Evolutionary conservation across 2,888 invertebrate genomes (phyloP).

Genomic region (Sminthurides aquaticus): DNA sequence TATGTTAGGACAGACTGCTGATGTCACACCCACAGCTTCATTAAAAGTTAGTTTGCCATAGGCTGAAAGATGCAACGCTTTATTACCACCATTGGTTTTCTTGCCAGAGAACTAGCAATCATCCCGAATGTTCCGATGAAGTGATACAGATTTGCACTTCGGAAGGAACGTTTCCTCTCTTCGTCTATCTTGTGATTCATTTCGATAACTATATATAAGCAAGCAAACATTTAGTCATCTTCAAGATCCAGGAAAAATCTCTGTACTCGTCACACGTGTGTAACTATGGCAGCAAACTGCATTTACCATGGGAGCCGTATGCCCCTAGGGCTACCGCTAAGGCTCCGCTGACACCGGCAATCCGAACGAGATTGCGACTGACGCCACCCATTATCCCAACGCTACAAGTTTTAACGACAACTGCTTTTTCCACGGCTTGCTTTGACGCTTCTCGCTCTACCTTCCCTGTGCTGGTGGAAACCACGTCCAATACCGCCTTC

Average conservation of each 20-base stretch:
- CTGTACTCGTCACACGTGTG: too few relatives aligned
- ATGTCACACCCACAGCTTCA: too few relatives aligned
- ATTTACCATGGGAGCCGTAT: constrained; percentile 41
- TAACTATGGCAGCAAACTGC: too few relatives aligned
- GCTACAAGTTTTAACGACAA: not conserved
- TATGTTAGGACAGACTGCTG: not conserved
- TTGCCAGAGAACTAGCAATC: constrained; percentile 33
- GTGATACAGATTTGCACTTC: constrained; percentile 42
- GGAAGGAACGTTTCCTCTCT: constrained; percentile 39
- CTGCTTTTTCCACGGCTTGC: not conserved
- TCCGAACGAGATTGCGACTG: constrained; percentile 30
- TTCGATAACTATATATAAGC: constrained; percentile 31
- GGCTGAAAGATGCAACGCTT: constrained; percentile 7
- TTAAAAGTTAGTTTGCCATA: too few relatives aligned
- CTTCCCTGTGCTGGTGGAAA: constrained; percentile 25
- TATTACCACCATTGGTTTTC: constrained; percentile 34
- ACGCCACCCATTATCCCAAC: constrained; percentile 2
- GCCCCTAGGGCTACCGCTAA: constrained; percentile 41
- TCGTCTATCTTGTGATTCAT: constrained; percentile 38
- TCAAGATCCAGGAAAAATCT: too few relatives aligned
- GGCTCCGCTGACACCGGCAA: constrained; percentile 37
- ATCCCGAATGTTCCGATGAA: constrained; percentile 42
- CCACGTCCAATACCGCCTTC: constrained; percentile 31
- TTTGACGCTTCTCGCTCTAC: not conserved
- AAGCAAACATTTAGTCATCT: not conserved